Base-by-base conservation (phyloP, 2,797 vertebrate species). In the Pseudopleuronectes americanus region DNA sequence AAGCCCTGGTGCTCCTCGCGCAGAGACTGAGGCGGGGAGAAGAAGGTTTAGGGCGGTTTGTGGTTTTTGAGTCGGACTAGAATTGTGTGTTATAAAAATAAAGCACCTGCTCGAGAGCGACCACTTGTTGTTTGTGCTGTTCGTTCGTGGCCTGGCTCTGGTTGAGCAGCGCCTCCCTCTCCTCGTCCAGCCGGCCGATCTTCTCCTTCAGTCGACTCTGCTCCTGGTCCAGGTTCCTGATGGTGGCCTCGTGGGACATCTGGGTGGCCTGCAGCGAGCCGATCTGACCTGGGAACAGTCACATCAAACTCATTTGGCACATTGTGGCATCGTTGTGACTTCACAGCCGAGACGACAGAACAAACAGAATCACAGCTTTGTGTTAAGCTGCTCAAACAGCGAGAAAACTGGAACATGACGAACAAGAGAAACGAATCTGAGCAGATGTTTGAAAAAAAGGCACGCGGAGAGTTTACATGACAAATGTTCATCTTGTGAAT, bases 221-320 rank as follows among this genome's bases (percentile, higher is more conserved):
- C 92, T 99, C 97, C 33, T 94, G 96, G 91, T 99, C 97, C 89
- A 99, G 92, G 90, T 99, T 97, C 83, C 96, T 94, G 87, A 99
- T 97, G 71, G 97, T 96, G 38, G 97, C 96, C 88, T 99, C 97
- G 19, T 98, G 97, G 83, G 96, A 95, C 96, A 99, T 96, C 78
- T 99, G 97, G 57, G 97, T 97, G 79, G 98, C 97, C 92, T 99
- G 97, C 80, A 99, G 93, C 69, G 96, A 97, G 78, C 98, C 98
- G 33, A 99, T 98, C 85, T 99, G 97, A 94, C 98, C 98, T 99
- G 89, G 26, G 54, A 72, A 83, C 59, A 64, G 63, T 17, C 61
- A 21, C 59, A 61, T n/a, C 8, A 62, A 7, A 70, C 41, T 13
- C 10, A 47, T 7, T 17, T 10, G 8, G 17, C 1, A 14, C 52